Evolutionary conservation across 2,888 invertebrate species (phyloP), one percentile per base, ranked within the genome.

Genomic region (Odontomyia ornata): DNA sequence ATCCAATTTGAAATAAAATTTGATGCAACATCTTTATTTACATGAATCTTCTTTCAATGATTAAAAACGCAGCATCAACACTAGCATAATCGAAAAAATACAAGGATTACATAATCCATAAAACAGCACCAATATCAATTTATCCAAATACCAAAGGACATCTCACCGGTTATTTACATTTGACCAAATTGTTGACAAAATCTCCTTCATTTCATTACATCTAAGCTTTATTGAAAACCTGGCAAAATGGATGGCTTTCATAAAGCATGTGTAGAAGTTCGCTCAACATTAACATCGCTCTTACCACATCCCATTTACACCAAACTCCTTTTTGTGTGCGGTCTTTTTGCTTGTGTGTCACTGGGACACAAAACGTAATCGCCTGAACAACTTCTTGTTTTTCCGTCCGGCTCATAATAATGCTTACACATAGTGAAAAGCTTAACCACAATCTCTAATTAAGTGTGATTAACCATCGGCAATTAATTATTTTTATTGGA

Each of bases 401-500:
- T 73, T 1, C 25, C 36, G 21, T n/a, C 30, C 56, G 18, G 36
- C 56, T 60, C 60, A 73, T 56, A 72, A 57, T 36, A 73, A 73
- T 36, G 43, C 28, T 57, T 23, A 75, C 64, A 75, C 73, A 60
- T 57, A 73, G 43, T 57, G 21, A 47, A 69, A 69, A 69, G 69
- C 69, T 69, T 69, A 36, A 76, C 60, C 73, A 73, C 60, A 78
- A 76, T 73, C 65, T 78, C 78, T 78, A 78, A 78, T 78, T 78
- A 78, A 78, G 76, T 76, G 73, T 78, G 78, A 78, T 78, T 78
- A 76, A 78, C 73, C 65, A 65, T 73, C 69, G 46, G 43, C 76
- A 65, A 78, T 78, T 76, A 78, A 78, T 78, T 78, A 78, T 67
- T 76, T 67, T 78, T 76, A 78, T 78, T 78, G 73, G 72, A 76